Conservation (phyloP, 2,797 vertebrate species). For the Periophthalmus magnuspinnatus region DNA sequence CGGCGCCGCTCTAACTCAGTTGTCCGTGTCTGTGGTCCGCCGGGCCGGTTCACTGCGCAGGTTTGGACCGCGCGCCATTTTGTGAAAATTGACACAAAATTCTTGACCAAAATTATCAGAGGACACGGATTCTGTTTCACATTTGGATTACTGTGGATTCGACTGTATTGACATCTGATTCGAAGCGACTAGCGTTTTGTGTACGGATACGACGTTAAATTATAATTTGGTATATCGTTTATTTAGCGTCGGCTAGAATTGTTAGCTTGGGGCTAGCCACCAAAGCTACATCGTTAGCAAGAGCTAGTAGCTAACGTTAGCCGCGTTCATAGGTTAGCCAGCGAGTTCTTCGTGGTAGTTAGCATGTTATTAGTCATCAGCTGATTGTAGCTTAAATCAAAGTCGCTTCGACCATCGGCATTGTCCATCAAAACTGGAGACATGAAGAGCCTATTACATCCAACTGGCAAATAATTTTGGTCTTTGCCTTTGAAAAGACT, state of each 20-base stretch:
- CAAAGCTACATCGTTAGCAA: conserved; percentile 60
- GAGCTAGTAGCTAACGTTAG: conserved; percentile 71
- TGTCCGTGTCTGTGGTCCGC: conserved; percentile 82
- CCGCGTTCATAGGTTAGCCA: conserved; percentile 73
- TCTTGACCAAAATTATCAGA: conserved; percentile 76
- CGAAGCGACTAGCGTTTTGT: conserved; percentile 44
- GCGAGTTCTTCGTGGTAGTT: conserved; percentile 70
- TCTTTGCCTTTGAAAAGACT: conserved; percentile 61
- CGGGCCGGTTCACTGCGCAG: conserved; percentile 95
- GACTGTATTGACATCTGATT: conserved; percentile 31
- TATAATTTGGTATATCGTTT: conserved; percentile 68
- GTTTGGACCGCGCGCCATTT: conserved; percentile 98
- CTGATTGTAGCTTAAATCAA: conserved; percentile 61
- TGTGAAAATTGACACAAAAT: conserved; percentile 90
- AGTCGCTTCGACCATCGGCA: conserved; percentile 42
- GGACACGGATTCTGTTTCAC: conserved; percentile 68
- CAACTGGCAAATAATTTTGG: conserved; percentile 58
- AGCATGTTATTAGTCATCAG: conserved; percentile 72
- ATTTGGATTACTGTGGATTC: conserved; percentile 37
- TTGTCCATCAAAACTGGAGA: conserved; percentile 33
- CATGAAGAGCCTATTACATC: conserved; percentile 47
- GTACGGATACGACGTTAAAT: conserved; percentile 53
- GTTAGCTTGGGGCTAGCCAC: conserved; percentile 72
- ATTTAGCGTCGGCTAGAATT: conserved; percentile 68
- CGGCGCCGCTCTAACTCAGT: conserved; percentile 74